Evolutionary conservation across 2,797 vertebrate species (phyloP), one percentile per base, ranked within the genome.

Genomic region (Acanthurus lineatus): DNA sequence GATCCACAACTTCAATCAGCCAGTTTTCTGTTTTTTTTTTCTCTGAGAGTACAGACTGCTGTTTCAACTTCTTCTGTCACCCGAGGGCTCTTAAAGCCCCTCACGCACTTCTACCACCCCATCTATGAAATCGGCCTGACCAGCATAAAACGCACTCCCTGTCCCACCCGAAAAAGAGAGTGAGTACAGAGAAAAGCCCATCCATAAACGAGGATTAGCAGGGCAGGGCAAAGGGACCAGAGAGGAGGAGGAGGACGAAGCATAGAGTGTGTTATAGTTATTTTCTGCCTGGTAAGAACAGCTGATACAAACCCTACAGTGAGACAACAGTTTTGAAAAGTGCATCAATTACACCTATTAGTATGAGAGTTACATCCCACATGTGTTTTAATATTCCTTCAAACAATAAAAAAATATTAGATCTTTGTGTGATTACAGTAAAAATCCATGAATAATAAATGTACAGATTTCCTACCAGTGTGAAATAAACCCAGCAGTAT

Each of bases 171-270:
- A 79, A 15, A 81, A 76, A 85, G 79, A 84, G 77, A 87, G 86
- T 79, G 86, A 86, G 85, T 72, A 83, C 49, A 77, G 82, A 91
- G 88, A 82, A 93, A 93, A 93, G 82, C 88, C 85, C 48, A 38
- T 82, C 86, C 80, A 91, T 92, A 93, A 94, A 94, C 72, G 64
- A 74, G 93, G 92, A 94, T 95, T 94, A 94, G 32, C 32, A 7
- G 32, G 32, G 32, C 32, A 35, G 32, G 32, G 32, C 32, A 35
- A 35, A 35, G 32, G 61, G 71, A 73, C 67, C 60, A 70, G 81
- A 28, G 64, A 60, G 22, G 58, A 44, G 38, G 69, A 35, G 58
- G 32, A 35, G 32, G 32, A 35, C 32, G 86, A 85, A 72, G 71
- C 53, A 63, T 49, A 51, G 56, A 72, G 40, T 63, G 22, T 75